phyloP scores from a whole-genome alignment of 2,888 invertebrate genomes.

The Xestia sexstrigata region DNA sequence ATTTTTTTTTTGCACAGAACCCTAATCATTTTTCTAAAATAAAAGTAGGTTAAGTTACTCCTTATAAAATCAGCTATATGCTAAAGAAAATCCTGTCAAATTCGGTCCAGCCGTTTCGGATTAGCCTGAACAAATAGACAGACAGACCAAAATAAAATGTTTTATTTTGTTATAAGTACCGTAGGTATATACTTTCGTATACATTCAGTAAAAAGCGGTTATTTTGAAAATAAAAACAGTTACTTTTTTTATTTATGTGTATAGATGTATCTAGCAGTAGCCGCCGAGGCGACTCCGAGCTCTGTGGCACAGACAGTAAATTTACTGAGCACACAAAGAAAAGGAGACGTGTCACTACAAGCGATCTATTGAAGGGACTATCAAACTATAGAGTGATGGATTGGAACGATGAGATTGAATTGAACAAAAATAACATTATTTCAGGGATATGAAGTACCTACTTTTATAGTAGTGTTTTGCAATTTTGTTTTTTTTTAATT shows the following conservation, averaged over 20 bases:
- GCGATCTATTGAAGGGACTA: conserved; percentile 25
- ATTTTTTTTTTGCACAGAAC: too few relatives aligned
- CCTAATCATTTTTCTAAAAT: too few relatives aligned
- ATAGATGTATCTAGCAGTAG: not conserved
- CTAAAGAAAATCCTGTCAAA: not conserved
- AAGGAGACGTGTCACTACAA: conserved; percentile 30
- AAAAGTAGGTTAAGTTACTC: too few relatives aligned
- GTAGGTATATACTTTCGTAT: too few relatives aligned
- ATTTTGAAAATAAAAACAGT: too few relatives aligned
- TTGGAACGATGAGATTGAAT: conserved; percentile 42
- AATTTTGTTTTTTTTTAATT: too few relatives aligned
- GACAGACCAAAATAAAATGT: not conserved
- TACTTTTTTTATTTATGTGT: too few relatives aligned
- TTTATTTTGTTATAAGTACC: too few relatives aligned
- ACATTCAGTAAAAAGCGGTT: too few relatives aligned
- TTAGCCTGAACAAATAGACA: not conserved
- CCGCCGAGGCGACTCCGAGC: not conserved
- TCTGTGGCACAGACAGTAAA: conserved; percentile 15
- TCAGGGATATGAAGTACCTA: not conserved
- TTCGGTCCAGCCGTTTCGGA: not conserved
- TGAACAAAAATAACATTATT: conserved; percentile 32
- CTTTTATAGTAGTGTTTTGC: conserved; percentile 13
- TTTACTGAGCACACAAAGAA: conserved; percentile 39
- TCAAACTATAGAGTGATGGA: conserved; percentile 49
- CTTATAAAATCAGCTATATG: not conserved